These are phyloP conservation scores for Chaenodraco wilsoni DNA, from an alignment of 2,797 vertebrate species.

Conservation along the genomic window DNA sequence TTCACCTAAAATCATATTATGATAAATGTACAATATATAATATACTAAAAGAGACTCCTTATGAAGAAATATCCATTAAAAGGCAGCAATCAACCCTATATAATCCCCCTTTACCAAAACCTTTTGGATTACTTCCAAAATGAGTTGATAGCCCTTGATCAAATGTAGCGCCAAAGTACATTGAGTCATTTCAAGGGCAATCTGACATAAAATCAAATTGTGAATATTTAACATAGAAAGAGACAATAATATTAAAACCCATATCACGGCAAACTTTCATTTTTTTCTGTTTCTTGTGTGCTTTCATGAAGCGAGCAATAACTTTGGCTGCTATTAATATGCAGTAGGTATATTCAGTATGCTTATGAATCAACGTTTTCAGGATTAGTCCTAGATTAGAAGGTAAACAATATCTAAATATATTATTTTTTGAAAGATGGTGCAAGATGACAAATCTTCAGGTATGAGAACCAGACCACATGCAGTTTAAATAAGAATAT, in stretches of 20 bases:
- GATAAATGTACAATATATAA: background rate
- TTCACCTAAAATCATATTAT: background rate
- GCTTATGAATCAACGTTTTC: background rate
- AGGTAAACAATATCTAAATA: background rate
- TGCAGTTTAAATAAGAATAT: background rate
- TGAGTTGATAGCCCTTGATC: background rate
- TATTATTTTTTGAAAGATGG: background rate
- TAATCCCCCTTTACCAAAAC: background rate
- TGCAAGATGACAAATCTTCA: conserved; percentile 1
- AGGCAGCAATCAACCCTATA: background rate
- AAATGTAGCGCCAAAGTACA: background rate
- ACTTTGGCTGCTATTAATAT: background rate
- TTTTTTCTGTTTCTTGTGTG: background rate
- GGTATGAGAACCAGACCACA: background rate
- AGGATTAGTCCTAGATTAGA: background rate
- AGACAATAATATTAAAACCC: background rate
- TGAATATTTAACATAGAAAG: background rate
- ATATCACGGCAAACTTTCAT: background rate
- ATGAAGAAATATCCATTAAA: background rate
- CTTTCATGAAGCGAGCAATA: background rate
- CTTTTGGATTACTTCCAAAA: background rate
- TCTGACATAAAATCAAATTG: background rate
- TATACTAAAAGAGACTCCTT: background rate
- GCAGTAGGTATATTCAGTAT: background rate
- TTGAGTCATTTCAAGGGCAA: background rate